Conservation (phyloP, 2,888 invertebrate species). For the Plebejus argus region DNA sequence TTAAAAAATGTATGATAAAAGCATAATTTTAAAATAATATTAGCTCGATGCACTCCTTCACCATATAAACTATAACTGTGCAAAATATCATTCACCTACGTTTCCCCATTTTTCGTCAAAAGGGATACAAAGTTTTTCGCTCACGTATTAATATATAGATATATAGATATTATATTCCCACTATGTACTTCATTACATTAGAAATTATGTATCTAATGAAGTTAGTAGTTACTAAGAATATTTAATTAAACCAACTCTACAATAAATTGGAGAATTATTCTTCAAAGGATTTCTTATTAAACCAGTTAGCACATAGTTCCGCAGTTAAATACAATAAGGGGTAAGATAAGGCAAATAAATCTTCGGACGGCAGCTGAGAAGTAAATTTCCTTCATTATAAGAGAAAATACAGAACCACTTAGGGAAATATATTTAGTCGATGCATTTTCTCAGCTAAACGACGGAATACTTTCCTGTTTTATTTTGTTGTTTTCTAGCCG, state of each 20-base stretch:
- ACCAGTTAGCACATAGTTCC: slow-evolving; percentile 43
- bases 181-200: no score
- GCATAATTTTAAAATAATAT: no score
- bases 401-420: slow-evolving; percentile 50
- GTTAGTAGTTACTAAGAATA: no score
- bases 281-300: slow-evolving; percentile 8
- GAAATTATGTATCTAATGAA: no score
- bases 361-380: slow-evolving; percentile 53
- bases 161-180: no score
- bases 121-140: no score
- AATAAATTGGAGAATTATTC: neutral
- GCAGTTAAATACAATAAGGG: slow-evolving; percentile 62
- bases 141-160: no score
- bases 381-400: slow-evolving; percentile 48
- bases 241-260: neutral
- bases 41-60: no score
- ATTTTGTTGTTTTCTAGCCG: neutral
- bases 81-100: no score
- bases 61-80: no score
- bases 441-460: slow-evolving; percentile 41
- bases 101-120: no score
- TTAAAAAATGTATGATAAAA: no score
- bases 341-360: slow-evolving; percentile 70
- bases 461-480: slow-evolving; percentile 40
- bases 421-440: slow-evolving; percentile 31